Evolutionary conservation across 2,113 vertebrate species (phyloP).

Genomic region (Talpa occidentalis): DNA sequence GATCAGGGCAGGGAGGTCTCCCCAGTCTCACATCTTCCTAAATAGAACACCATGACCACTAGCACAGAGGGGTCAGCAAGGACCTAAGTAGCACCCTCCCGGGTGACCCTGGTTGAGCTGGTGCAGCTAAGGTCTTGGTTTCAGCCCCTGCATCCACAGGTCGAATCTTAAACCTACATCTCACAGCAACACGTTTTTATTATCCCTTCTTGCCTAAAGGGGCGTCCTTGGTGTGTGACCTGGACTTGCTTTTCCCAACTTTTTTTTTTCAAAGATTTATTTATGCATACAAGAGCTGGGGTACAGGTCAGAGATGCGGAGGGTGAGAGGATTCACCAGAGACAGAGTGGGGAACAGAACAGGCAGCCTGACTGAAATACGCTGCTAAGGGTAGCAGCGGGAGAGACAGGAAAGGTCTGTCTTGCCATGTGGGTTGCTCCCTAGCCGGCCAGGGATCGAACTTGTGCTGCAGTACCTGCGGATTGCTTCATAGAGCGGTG

Average conservation of each 20-base stretch:
- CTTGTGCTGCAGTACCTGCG: no score
- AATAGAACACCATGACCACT: neutral
- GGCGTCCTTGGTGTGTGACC: neutral
- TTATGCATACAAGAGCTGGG: no score
- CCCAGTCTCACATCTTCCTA: neutral
- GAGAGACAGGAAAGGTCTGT: no score
- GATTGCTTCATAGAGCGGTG: no score
- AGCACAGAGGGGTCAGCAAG: neutral
- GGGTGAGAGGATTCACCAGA: no score
- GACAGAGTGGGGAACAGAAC: no score
- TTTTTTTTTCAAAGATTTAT: no score
- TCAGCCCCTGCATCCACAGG: neutral
- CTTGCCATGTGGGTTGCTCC: no score
- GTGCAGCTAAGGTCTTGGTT: neutral
- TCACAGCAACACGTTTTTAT: neutral
- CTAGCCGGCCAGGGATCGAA: no score
- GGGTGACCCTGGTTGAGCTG: neutral
- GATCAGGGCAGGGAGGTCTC: neutral
- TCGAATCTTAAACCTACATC: neutral
- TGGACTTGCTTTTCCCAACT: neutral
- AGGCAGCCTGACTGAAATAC: no score
- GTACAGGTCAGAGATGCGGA: no score
- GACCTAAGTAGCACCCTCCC: neutral
- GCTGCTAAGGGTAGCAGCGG: no score
- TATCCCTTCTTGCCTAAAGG: neutral